Evolutionary conservation across 2,888 invertebrate species (phyloP), one percentile per base, ranked within the genome.

Genomic region (Pseudococcus jackbeardsleyi): DNA sequence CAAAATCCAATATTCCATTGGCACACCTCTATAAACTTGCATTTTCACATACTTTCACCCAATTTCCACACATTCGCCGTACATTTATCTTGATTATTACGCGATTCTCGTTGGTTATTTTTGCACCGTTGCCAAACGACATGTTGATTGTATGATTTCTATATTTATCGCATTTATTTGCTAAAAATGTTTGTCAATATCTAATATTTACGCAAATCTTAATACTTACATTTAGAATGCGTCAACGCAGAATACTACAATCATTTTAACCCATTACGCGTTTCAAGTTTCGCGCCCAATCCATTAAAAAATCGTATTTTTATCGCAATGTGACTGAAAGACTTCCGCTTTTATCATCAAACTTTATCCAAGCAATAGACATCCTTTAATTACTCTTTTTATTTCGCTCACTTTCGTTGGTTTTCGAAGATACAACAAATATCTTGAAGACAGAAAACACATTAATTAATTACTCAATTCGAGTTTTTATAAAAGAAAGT

Each of bases 81-180:
- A 33, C 17, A 33, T 72, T 33, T 72, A 33, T 72, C 64, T 64
- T 64, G 33, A 26, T 64, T 64, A 68, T 72, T 72, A 33, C 72
- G 72, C 33, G 33, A 72, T 33, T 33, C 26, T 72, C 72, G n/a
- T 7, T 7, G 33, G 72, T 72, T 72, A 72, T 72, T 72, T 72
- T 72, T 72, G 33, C 72, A 33, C 72, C 11, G 72, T 72, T 72
- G 72, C 72, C 72, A 72, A 72, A 72, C 33, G 64, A n/a, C 12
- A 33, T 33, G 33, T 26, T 33, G 72, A 72, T 72, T 72, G 72
- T 72, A 33, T 33, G 72, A 33, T 72, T 72, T 72, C 72, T 72
- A 72, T 72, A 72, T 72, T 72, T 72, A 72, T 72, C 72, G 72
- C 72, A 33, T 33, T 72, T 72, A 72, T 72, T 72, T 72, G 72